Conservation (phyloP, 2,797 vertebrate genomes). For the Manis crassicaudata region DNA sequence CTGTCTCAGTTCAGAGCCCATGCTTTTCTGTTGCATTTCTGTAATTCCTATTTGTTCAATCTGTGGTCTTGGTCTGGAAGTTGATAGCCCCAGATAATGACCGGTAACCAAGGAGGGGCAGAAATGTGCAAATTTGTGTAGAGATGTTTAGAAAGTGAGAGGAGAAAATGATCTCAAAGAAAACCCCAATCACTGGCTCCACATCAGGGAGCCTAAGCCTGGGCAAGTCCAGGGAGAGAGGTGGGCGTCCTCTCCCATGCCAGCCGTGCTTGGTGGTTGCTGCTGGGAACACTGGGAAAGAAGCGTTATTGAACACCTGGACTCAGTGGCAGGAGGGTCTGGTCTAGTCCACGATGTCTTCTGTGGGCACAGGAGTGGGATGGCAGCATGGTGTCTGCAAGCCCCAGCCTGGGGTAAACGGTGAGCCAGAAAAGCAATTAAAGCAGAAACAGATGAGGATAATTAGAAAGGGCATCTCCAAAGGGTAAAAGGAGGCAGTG, state of each 20-base stretch:
- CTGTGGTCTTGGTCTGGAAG: conserved; percentile 51
- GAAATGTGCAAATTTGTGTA: conserved; percentile 39
- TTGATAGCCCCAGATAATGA: conserved; percentile 45
- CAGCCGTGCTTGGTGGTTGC: neutral
- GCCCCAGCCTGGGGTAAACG: conserved; percentile 71
- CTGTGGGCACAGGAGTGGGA: neutral
- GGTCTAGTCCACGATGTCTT: neutral
- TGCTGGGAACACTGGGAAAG: neutral
- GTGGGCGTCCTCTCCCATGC: neutral
- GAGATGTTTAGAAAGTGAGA: conserved; percentile 53
- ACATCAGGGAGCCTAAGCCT: neutral
- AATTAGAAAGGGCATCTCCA: conserved; percentile 75
- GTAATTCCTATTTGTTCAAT: conserved; percentile 19
- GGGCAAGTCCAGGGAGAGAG: neutral
- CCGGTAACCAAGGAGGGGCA: neutral
- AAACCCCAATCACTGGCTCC: conserved; percentile 1
- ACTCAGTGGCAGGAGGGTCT: neutral
- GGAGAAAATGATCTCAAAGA: conserved; percentile 21
- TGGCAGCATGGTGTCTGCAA: neutral
- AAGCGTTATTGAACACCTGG: neutral
- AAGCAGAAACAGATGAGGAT: conserved; percentile 81
- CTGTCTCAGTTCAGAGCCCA: neutral
- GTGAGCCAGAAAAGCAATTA: conserved; percentile 72
- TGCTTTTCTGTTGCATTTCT: neutral
- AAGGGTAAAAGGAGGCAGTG: conserved; percentile 65